Percentiles rank a stretch among this genome's conserved stretches.
Evolutionary conservation across 35 echinoderm and acorn worm species (phyloP).

Genomic region (Anneissia japonica): DNA sequence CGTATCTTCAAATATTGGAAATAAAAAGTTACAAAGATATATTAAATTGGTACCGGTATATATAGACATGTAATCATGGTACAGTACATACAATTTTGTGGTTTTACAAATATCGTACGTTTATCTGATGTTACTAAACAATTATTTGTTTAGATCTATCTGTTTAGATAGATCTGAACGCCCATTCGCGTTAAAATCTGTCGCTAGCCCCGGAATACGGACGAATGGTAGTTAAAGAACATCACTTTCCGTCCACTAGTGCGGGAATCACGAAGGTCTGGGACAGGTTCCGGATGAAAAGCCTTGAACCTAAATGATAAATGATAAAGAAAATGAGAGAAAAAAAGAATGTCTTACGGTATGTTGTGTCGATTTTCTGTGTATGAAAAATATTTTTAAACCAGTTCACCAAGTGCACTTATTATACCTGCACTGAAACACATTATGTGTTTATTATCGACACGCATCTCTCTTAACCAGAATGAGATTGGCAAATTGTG

Average conservation of each 20-base stretch:
- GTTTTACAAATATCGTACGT: too few relatives aligned
- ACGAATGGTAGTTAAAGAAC: constrained; percentile 73
- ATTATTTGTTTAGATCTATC: too few relatives aligned
- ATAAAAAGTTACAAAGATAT: too few relatives aligned
- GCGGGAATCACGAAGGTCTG: constrained; percentile 57
- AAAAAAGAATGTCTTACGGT: background rate
- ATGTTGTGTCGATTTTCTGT: background rate
- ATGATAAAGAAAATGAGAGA: background rate
- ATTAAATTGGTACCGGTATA: too few relatives aligned
- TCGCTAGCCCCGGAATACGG: constrained; percentile 58
- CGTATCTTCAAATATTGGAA: too few relatives aligned
- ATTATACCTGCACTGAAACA: background rate
- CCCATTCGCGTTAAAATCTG: too few relatives aligned
- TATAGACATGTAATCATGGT: too few relatives aligned
- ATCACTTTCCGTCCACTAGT: constrained; percentile 63
- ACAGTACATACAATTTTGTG: too few relatives aligned
- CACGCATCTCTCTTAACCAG: background rate
- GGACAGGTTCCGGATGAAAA: constrained; percentile 53
- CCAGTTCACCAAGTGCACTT: background rate
- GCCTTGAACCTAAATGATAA: constrained; percentile 45
- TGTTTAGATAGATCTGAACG: too few relatives aligned
- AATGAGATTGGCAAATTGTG: background rate
- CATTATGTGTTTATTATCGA: background rate
- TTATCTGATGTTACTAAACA: too few relatives aligned
- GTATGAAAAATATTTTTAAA: background rate